A percentile compares a stretch with the other conserved stretches of the same genome.
Conservation (phyloP, 2,888 invertebrate genomes). For the Limnephilus marmoratus region DNA sequence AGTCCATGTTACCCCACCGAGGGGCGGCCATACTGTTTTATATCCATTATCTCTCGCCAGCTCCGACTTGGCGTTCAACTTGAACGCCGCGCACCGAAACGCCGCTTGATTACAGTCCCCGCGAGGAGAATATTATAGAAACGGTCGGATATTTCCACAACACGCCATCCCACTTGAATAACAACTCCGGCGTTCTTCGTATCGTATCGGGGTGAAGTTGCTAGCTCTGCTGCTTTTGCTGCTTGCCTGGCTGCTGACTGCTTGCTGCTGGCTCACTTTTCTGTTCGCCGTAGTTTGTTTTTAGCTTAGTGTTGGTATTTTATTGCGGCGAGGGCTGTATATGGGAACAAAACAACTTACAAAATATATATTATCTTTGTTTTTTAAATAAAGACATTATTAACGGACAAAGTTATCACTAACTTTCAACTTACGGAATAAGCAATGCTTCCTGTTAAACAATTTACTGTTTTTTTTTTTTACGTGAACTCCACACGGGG, state of each 20-base stretch:
- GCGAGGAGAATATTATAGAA: slow-evolving; percentile 2
- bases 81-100: neutral
- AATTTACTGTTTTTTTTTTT: too few species aligned
- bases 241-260: slow-evolving; percentile 35
- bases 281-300: slow-evolving; percentile 13
- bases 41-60: slow-evolving; percentile 21
- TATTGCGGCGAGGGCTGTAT: slow-evolving; percentile 53
- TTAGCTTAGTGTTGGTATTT: slow-evolving; percentile 49
- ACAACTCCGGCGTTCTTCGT: neutral
- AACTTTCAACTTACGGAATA: neutral
- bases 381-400: slow-evolving; percentile 35
- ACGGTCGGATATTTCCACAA: neutral
- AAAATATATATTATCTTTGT: slow-evolving; percentile 18
- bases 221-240: neutral
- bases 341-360: slow-evolving; percentile 25
- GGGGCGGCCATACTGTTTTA: slow-evolving; percentile 63
- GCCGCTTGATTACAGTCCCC: neutral
- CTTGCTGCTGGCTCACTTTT: slow-evolving; percentile 43
- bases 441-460: neutral
- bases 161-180: slow-evolving; percentile 14
- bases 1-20: slow-evolving; percentile 66
- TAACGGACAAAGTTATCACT: neutral
- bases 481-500: too few species aligned
- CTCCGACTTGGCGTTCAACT: neutral
- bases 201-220: neutral